Base-by-base conservation (phyloP, 2,113 vertebrate genomes). In the Dipodomys spectabilis region DNA sequence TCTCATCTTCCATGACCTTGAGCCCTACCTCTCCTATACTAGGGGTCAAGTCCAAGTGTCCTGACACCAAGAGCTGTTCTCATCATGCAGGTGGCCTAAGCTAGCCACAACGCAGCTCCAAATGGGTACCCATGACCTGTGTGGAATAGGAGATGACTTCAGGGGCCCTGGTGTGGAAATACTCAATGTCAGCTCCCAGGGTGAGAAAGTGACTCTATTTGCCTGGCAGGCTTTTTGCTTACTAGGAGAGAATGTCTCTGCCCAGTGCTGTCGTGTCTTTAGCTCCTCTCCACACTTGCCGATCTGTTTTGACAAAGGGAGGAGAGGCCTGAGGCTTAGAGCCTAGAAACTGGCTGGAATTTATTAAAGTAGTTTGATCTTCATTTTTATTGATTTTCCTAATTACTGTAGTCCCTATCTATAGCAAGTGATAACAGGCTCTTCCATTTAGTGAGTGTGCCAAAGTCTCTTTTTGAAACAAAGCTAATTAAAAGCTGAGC, bases 331-430 rank as follows among this genome's bases (percentile, higher is more conserved):
- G 23, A 45, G 74, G 27, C 13, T 75, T 25, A 28, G 30, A 49
- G 60, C n/a, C 35, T 85, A 49, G 53, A 49, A 71, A 72, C 71
- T 82, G 75, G n/a, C 32, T 77, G 67, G 81, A 86, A 77, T 77
- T 81, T 77, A 30, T 73, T 25, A 53, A 73, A 25, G 39, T 2
- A 73, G 23, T 71, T 72, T 82, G 49, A 35, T 35, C 32, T 73
- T 78, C 30, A 72, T 73, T 81, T 39, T 77, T 71, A 62, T 39
- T 44, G 19, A 35, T 49, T 73, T 39, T 79, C 44, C 72, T 32
- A 79, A 53, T 83, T 72, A 83, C 28, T 87, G 3, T 35, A 73
- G 78, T 88, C 83, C 27, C 69, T 77, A 62, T 60, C 89, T 81
- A 86, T 77, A 30, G 28, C 18, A 77, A 53, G 35, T 67, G 90